Conservation (phyloP, 2,113 vertebrate genomes). For the Callopanchax toddi region DNA sequence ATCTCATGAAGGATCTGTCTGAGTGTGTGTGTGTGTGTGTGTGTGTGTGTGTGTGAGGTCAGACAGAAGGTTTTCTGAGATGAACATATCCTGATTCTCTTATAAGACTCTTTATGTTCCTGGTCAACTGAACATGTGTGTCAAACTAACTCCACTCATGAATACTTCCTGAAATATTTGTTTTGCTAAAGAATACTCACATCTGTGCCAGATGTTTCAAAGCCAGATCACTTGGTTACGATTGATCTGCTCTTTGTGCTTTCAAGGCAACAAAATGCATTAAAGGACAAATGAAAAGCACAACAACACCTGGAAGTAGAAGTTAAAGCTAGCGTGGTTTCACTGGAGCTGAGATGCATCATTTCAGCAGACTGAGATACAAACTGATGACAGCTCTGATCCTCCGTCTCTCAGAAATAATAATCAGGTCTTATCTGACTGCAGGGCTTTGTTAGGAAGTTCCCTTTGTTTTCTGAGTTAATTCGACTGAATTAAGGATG, state of each 20-base stretch:
- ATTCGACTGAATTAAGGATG: constrained; percentile 5
- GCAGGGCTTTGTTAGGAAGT: background rate
- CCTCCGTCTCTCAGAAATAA: background rate
- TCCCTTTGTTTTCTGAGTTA: background rate
- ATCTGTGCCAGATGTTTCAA: constrained; percentile 5
- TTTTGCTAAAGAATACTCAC: constrained; percentile 11
- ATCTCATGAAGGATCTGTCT: no score
- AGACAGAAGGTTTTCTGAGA: no score
- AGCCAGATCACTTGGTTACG: background rate
- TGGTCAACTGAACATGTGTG: constrained; percentile 9
- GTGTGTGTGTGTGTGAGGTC: no score
- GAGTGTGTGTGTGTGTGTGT: no score
- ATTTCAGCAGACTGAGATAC: background rate
- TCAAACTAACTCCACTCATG: constrained; percentile 1
- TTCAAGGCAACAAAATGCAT: constrained; percentile 3
- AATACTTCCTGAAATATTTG: constrained; percentile 18
- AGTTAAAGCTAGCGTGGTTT: no score
- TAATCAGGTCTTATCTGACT: background rate
- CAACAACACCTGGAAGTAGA: background rate
- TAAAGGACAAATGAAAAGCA: background rate
- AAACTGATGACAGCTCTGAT: no score
- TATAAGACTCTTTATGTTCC: background rate
- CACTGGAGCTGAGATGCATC: background rate
- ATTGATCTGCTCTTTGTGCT: background rate
- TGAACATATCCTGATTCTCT: no score